A percentile compares a stretch with the other conserved stretches of the same genome.
phyloP scores from a whole-genome alignment of 2,113 vertebrate genomes.

The Cyanistes caeruleus region DNA sequence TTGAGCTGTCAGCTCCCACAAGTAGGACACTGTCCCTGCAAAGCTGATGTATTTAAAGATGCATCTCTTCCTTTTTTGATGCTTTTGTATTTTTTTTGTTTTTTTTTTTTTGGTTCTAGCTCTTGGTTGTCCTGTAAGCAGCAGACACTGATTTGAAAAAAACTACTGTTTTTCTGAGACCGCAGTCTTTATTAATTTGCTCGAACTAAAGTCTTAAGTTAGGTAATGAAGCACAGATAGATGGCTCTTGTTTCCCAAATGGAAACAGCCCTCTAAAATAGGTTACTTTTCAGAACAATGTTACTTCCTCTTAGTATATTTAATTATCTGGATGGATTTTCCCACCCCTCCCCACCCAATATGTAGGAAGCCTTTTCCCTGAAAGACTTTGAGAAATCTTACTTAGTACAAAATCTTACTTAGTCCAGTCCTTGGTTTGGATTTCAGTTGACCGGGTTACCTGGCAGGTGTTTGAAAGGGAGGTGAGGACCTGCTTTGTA shows the following conservation, averaged over 20 bases:
- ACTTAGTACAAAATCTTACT: neutral
- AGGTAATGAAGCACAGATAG: neutral
- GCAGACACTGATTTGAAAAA: neutral
- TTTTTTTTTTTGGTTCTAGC: neutral
- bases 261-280: neutral
- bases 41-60: neutral
- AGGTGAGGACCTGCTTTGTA: neutral
- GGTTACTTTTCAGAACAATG: neutral
- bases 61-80: neutral
- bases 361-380: neutral
- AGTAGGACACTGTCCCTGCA: neutral
- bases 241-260: neutral
- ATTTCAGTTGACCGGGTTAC: neutral
- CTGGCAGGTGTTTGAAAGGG: neutral
- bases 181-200: neutral
- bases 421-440: neutral
- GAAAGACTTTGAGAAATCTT: neutral
- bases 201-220: neutral
- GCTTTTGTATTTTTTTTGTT: neutral
- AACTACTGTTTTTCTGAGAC: neutral
- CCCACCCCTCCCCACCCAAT: rapidly evolving
- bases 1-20: neutral
- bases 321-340: neutral
- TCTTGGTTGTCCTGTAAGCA: neutral
- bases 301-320: neutral